These are phyloP conservation scores for Dione juno DNA, from an alignment of 2,888 invertebrate species.

Conservation along the genomic window DNA sequence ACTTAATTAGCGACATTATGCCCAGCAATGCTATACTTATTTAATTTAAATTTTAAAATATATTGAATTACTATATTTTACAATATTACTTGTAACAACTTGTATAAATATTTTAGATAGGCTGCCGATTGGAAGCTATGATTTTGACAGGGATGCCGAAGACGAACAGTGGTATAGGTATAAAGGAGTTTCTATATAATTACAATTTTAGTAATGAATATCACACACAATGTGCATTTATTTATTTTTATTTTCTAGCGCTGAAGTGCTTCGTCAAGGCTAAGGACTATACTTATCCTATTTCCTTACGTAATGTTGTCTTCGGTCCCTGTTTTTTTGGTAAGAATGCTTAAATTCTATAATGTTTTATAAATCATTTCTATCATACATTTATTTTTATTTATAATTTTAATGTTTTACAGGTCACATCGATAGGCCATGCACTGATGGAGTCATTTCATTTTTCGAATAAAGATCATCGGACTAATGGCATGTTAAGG, in stretches of 20 bases:
- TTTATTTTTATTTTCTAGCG: not conserved
- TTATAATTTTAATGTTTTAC: not conserved
- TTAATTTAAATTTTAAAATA: too few relatives aligned
- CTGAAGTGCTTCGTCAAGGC: constrained; percentile 8
- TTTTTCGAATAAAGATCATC: constrained; percentile 17
- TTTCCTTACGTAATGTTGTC: constrained; percentile 14
- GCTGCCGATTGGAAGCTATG: not conserved
- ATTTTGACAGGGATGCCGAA: constrained; percentile 11
- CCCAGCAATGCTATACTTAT: too few relatives aligned
- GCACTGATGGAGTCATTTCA: constrained; percentile 5
- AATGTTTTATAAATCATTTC: not conserved
- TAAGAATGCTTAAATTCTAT: not conserved
- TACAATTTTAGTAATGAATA: not conserved
- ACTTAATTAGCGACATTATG: too few relatives aligned
- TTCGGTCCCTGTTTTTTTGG: constrained; percentile 13
- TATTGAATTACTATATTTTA: too few relatives aligned
- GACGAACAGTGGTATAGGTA: constrained; percentile 3
- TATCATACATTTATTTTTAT: not conserved
- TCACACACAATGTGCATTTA: not conserved
- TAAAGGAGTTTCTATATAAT: too few relatives aligned
- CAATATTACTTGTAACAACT: not conserved
- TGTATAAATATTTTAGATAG: constrained; percentile 19
- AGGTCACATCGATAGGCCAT: constrained; percentile 21
- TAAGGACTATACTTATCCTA: constrained; percentile 12
- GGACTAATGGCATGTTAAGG: constrained; percentile 16